Evolutionary conservation across 53 echinoderm and acorn worm species (phyloP).

Genomic region (Paracentrotus lividus): DNA sequence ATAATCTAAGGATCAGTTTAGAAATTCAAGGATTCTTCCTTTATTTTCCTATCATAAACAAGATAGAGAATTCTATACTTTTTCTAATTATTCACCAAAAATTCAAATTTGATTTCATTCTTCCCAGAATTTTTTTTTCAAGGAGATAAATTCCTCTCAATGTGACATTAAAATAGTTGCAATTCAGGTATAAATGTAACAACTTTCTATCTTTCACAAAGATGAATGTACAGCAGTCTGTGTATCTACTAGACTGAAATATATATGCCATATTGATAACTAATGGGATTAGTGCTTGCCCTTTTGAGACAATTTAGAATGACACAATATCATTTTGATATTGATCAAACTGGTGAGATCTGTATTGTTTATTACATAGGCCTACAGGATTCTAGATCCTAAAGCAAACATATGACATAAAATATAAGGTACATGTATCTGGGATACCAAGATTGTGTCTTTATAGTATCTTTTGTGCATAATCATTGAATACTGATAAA

Average conservation of each 20-base stretch:
- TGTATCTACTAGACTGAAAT: neutral
- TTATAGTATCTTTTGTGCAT: neutral
- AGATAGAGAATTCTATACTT: too few species aligned
- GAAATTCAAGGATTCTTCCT: too few species aligned
- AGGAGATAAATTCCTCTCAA: too few species aligned
- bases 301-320: neutral
- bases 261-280: neutral
- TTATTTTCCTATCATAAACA: too few species aligned
- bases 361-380: neutral
- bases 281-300: slow-evolving; percentile 7
- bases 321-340: neutral
- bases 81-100: too few species aligned
- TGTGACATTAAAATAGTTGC: too few species aligned
- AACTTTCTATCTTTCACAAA: neutral
- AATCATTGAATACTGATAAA: neutral
- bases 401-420: neutral
- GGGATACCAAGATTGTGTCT: neutral
- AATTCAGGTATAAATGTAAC: neutral
- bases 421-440: slow-evolving; percentile 5
- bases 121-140: too few species aligned
- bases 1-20: too few species aligned
- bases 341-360: slow-evolving; percentile 20
- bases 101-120: too few species aligned
- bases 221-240: neutral
- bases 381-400: too few species aligned